Conservation (phyloP, 2,113 vertebrate species). For the Psittacula cyanocephala region DNA sequence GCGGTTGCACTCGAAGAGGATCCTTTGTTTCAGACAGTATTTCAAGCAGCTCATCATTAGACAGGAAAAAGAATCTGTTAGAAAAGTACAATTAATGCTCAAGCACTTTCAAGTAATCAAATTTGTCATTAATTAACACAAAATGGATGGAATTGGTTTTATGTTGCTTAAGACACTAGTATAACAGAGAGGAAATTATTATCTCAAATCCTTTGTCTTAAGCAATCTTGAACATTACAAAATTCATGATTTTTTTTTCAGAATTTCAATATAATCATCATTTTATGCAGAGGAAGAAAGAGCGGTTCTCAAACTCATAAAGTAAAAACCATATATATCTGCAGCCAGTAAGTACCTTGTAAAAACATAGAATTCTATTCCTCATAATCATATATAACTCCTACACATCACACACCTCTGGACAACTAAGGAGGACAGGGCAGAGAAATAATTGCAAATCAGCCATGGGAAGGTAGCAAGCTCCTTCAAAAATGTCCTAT, state of each 20-base stretch:
- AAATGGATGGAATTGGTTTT: background rate
- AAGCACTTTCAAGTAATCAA: background rate
- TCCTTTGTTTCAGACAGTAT: conserved; percentile 94
- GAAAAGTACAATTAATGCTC: background rate
- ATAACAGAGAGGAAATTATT: background rate
- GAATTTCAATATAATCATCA: background rate
- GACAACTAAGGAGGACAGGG: background rate
- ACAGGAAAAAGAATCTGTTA: conserved; percentile 91
- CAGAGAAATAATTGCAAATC: background rate
- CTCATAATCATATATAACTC: background rate
- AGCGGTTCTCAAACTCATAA: background rate
- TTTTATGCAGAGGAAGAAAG: background rate
- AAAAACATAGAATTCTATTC: background rate
- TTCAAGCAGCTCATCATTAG: conserved; percentile 92
- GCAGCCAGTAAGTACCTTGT: background rate
- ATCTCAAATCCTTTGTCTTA: background rate
- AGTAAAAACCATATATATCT: background rate
- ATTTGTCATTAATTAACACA: background rate
- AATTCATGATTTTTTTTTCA: background rate
- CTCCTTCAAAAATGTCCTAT: background rate
- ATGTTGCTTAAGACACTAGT: background rate
- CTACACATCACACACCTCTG: background rate
- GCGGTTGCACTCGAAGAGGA: conserved; percentile 88
- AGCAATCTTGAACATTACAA: background rate
- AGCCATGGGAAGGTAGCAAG: background rate